Base-by-base conservation (phyloP, 2,888 invertebrate species). In the Hydrotaea cyrtoneurina region DNA sequence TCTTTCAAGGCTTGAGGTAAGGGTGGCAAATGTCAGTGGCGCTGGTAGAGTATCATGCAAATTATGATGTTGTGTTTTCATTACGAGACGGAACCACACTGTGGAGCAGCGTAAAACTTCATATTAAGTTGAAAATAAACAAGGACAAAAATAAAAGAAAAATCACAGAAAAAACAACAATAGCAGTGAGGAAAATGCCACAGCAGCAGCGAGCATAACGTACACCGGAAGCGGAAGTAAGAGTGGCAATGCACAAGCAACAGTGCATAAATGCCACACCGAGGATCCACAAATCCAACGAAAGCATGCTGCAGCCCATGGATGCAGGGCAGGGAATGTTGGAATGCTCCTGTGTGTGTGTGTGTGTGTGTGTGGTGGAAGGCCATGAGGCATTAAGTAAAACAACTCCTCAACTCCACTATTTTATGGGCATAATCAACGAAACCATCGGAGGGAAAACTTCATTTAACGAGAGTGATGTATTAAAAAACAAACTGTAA, bases 71-170 rank as follows among this genome's bases (percentile, higher is more conserved):
- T 79, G 21, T 66, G 19, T 79, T 83, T 83, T 79, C 55, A 79
- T 75, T 76, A 57, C 36, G 78, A 75, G 76, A 79, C 26, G 23
- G 11, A 23, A 59, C 3, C 23, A 79, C 78, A 73, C 64, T 75
- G 69, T 50, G 73, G 74, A 78, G 7, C 31, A 31, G 75, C 78
- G 71, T 76, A 43, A 76, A 83, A 83, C 76, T 79, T 79, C 53
- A 76, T 76, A 79, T 72, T 36, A 72, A 76, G 50, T 79, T 36
- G 46, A 83, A 83, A 78, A 79, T 57, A 76, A 79, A 78, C 43
- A 82, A 79, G 23, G 66, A 73, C n/a, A 76, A 73, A 21, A 78
- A 69, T 39, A 11, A 31, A 31, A 31, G 13, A 50, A 8, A 39
- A 8, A 39, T 10, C 7, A n/a, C 50, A 43, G 10, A 50, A 50